Evolutionary conservation across 1,140 invertebrate species (phyloP).

Genomic region (Listronotus oregonensis): DNA sequence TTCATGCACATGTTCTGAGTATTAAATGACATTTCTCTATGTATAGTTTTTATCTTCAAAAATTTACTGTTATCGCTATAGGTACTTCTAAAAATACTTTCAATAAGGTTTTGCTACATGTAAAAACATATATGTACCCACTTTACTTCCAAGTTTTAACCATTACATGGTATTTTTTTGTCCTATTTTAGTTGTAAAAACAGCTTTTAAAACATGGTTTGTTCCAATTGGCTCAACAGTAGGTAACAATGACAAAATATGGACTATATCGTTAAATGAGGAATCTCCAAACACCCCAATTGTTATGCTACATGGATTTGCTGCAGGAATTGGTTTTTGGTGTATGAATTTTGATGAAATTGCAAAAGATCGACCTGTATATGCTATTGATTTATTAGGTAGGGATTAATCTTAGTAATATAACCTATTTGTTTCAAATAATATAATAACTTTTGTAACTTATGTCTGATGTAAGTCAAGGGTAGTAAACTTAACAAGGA

Average conservation of each 20-base stretch:
- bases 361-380: slow-evolving; percentile 79
- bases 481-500: too few species aligned
- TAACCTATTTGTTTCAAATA: too few species aligned
- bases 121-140: too few species aligned
- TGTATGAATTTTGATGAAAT: slow-evolving; percentile 85
- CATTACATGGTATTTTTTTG: background rate
- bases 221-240: slow-evolving; percentile 83
- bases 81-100: too few species aligned
- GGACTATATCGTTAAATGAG: slow-evolving; percentile 81
- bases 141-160: too few species aligned
- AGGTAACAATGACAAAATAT: slow-evolving; percentile 76
- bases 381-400: slow-evolving; percentile 93
- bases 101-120: too few species aligned
- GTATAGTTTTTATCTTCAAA: too few species aligned
- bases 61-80: too few species aligned
- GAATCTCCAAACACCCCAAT: slow-evolving; percentile 78
- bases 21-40: too few species aligned
- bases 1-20: too few species aligned
- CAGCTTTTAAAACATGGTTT: slow-evolving; percentile 79
- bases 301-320: slow-evolving; percentile 92
- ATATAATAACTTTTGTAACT: too few species aligned
- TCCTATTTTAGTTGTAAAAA: slow-evolving; percentile 66
- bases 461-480: too few species aligned
- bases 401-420: slow-evolving; percentile 33
- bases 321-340: slow-evolving; percentile 91